Evolutionary conservation across 2,888 invertebrate species (phyloP).

Genomic region (Pseudococcus longispinus): DNA sequence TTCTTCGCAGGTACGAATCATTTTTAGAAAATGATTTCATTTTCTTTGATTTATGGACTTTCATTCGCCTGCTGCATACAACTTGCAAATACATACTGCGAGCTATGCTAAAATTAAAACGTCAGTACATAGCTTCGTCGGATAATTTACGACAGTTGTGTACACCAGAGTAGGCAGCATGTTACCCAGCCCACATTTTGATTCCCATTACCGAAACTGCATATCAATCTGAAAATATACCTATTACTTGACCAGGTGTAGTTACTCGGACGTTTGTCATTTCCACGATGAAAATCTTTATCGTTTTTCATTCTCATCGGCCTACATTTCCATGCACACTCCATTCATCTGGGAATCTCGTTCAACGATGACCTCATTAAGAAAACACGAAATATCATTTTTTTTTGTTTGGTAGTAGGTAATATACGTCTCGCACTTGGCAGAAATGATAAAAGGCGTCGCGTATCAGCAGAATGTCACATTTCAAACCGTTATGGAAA

Average conservation of each 20-base stretch:
- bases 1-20: not conserved
- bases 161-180: not conserved
- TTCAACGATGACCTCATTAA: slow-evolving; percentile 26
- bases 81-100: not conserved
- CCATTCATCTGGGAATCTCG: slow-evolving; percentile 3
- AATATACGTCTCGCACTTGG: not conserved
- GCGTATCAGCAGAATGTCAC: slow-evolving; percentile 30
- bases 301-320: slow-evolving; percentile 19
- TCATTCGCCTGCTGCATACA: too few species aligned
- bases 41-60: not conserved
- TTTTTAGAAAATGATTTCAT: not conserved
- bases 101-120: not conserved
- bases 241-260: not conserved
- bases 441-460: slow-evolving; percentile 16
- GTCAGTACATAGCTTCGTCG: not conserved
- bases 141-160: not conserved
- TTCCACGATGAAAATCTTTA: slow-evolving; percentile 7
- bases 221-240: not conserved
- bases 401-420: not conserved
- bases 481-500: slow-evolving; percentile 38
- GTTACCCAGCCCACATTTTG: not conserved
- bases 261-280: not conserved
- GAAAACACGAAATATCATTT: slow-evolving; percentile 28
- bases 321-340: slow-evolving; percentile 6
- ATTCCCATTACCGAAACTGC: not conserved